Evolutionary conservation across 2,797 vertebrate genomes (phyloP), one percentile per base, ranked within the genome.

Genomic region (Phoebastria nigripes): DNA sequence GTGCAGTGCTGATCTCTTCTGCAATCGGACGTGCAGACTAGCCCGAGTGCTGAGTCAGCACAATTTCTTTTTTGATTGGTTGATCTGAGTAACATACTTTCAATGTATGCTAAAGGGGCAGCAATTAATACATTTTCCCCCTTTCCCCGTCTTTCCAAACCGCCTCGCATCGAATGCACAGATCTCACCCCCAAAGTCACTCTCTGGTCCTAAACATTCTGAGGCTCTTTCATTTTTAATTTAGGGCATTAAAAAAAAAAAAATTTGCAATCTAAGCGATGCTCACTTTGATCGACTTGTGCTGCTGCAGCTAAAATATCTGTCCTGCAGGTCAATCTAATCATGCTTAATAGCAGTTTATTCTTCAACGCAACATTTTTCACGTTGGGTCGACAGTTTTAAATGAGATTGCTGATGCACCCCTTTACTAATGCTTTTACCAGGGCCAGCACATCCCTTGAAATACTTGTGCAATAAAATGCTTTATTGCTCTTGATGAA

Each of bases 21-120:
- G 98, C 99, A 98, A 98, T 97, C 95, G 94, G 98, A 98, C 98
- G 98, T 98, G 98, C 98, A 98, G 96, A 87, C 95, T 93, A 76
- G 97, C 96, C 97, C 96, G 84, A 96, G 89, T 93, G 96, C 98
- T 99, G 99, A 99, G 98, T 99, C 99, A 99, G 99, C 99, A 98
- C 97, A 97, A 97, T 98, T 95, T 95, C 95, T 80, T 94, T 94
- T 97, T 98, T 97, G 98, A 98, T 98, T 97, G 98, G 98, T 98
- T 98, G 98, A 98, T 98, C 97, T 90, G 95, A 97, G 98, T 90
- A 98, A 97, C 97, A 98, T 98, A 98, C 98, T 95, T 96, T 87
- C 96, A 95, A 97, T 96, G 97, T 95, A 91, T 95, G 95, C 95
- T 84, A 96, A 97, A 94, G 95, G 82, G 93, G 72, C 94, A 78